These are phyloP conservation scores for Mus pahari DNA, from an alignment of 2,113 vertebrate genomes.

Conservation along the genomic window DNA sequence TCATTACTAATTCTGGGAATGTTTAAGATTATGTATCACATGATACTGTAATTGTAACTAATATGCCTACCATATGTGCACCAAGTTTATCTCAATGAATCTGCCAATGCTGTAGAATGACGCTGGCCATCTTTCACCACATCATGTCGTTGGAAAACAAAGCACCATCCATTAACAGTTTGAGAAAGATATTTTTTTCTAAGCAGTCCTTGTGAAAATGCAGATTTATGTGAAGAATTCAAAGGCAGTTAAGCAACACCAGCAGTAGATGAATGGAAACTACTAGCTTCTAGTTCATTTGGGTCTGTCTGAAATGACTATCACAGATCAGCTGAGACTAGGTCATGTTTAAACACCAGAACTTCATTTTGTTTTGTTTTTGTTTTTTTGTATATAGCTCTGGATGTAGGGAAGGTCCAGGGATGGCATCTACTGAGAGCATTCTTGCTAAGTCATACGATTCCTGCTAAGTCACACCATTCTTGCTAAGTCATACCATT, in stretches of 20 bases:
- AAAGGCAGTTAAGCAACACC: background rate
- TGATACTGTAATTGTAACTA: background rate
- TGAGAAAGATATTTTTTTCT: background rate
- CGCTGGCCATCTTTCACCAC: background rate
- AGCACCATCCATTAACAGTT: background rate
- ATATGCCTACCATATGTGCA: background rate
- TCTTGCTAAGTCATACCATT: background rate
- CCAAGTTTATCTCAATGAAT: background rate
- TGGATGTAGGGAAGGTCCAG: background rate
- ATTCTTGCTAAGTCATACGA: background rate
- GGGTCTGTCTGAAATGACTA: background rate
- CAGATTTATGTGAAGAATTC: background rate
- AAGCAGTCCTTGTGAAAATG: background rate
- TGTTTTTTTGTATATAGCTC: too few species aligned
- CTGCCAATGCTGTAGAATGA: background rate
- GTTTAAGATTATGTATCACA: background rate
- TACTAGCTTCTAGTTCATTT: slow-evolving; percentile 1
- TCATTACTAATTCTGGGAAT: background rate
- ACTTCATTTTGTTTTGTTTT: too few species aligned
- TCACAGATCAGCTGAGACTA: background rate
- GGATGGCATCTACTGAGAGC: background rate
- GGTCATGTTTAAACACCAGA: background rate
- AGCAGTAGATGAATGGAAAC: slow-evolving; percentile 1
- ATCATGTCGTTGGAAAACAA: slow-evolving; percentile 33
- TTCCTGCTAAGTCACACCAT: too few species aligned